A percentile compares a stretch with the other conserved stretches of the same genome.
These are phyloP conservation scores for Parotocinclus haroldoi DNA, from an alignment of 2,797 vertebrate species.

Conservation along the genomic window DNA sequence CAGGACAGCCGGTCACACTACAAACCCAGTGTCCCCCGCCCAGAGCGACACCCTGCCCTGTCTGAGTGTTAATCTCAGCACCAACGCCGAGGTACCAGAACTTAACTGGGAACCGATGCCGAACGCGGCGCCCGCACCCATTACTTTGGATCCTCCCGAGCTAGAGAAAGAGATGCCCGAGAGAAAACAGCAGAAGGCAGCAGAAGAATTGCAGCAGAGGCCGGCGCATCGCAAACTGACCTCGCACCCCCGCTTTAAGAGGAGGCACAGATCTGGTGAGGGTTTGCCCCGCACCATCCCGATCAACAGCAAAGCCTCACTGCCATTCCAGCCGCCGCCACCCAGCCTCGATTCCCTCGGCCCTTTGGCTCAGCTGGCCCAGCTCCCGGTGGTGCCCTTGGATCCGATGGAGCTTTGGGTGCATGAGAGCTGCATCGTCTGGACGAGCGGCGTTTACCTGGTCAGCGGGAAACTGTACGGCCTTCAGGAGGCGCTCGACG, in stretches of 20 bases:
- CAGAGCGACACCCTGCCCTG: slow-evolving; percentile 56
- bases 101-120: slow-evolving; percentile 62
- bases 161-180: slow-evolving; percentile 50
- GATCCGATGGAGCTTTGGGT: slow-evolving; percentile 99
- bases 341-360: slow-evolving; percentile 81
- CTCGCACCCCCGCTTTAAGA: slow-evolving; percentile 93
- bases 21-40: slow-evolving; percentile 51
- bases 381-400: slow-evolving; percentile 95
- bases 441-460: slow-evolving; percentile 97
- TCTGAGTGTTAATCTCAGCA: slow-evolving; percentile 33
- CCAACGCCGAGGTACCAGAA: slow-evolving; percentile 45
- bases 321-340: slow-evolving; percentile 90
- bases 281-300: slow-evolving; percentile 84
- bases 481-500: slow-evolving; percentile 96
- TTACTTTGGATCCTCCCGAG: slow-evolving; percentile 63
- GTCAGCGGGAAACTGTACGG: slow-evolving; percentile 97
- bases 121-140: slow-evolving; percentile 54
- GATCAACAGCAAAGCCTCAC: slow-evolving; percentile 76
- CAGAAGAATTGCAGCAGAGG: slow-evolving; percentile 67
- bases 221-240: slow-evolving; percentile 81
- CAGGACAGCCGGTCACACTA: slow-evolving; percentile 54
- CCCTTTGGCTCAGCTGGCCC: slow-evolving; percentile 79
- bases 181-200: slow-evolving; percentile 49
- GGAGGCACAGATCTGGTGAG: slow-evolving; percentile 93
- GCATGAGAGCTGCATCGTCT: slow-evolving; percentile 95